phyloP scores from a whole-genome alignment of 2,888 invertebrate species.

The Lycaena phlaeas region DNA sequence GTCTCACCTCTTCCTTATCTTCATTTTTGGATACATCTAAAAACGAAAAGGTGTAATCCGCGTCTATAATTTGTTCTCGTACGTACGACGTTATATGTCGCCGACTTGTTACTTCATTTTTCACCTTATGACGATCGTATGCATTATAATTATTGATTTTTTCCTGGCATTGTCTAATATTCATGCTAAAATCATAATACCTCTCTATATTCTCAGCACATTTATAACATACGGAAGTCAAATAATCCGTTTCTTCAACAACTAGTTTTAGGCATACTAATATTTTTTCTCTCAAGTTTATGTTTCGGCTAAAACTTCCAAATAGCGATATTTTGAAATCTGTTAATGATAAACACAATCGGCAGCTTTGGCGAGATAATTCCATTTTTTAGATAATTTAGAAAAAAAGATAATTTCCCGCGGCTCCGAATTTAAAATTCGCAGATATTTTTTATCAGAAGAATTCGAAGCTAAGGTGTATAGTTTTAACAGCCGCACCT shows the following conservation, averaged over 20 bases:
- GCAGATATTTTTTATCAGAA: neutral
- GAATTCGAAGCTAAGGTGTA: neutral
- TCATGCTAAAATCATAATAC: slow-evolving; percentile 44
- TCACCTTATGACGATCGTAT: slow-evolving; percentile 25
- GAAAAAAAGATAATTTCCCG: neutral
- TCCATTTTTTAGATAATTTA: slow-evolving; percentile 33
- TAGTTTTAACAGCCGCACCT: neutral
- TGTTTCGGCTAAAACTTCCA: slow-evolving; percentile 41
- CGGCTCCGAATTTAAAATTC: neutral
- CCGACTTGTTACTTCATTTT: slow-evolving; percentile 24
- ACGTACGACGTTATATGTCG: slow-evolving; percentile 44
- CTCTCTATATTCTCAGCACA: slow-evolving; percentile 51
- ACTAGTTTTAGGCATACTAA: slow-evolving; percentile 45
- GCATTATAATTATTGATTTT: slow-evolving; percentile 25
- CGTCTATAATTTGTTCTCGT: slow-evolving; percentile 44
- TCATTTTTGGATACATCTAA: slow-evolving; percentile 39
- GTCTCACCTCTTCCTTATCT: slow-evolving; percentile 34
- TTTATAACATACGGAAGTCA: slow-evolving; percentile 50
- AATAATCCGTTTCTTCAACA: slow-evolving; percentile 43
- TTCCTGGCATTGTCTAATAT: slow-evolving; percentile 44
- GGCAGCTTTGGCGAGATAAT: slow-evolving; percentile 42
- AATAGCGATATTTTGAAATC: slow-evolving; percentile 53
- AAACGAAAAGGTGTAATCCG: slow-evolving; percentile 54
- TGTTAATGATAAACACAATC: slow-evolving; percentile 46
- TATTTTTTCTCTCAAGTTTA: slow-evolving; percentile 48